Conservation (phyloP, 2,797 vertebrate genomes). For the Microctenopoma lineatum region DNA sequence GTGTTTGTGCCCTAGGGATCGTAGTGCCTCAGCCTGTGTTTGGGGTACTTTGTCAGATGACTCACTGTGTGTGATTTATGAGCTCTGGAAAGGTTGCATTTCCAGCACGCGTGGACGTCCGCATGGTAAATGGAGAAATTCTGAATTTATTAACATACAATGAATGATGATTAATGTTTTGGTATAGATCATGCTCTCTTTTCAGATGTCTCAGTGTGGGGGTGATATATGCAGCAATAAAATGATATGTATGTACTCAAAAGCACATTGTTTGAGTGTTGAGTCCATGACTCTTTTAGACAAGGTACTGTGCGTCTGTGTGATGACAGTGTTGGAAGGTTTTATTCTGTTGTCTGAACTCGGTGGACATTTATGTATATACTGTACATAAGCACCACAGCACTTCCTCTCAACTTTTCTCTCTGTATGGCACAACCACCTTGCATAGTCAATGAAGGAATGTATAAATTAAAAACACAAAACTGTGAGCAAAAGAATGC, state of each 20-base stretch:
- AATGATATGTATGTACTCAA: constrained; percentile 84
- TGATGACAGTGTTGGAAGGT: constrained; percentile 55
- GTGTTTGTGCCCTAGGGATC: constrained; percentile 87
- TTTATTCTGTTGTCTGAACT: constrained; percentile 54
- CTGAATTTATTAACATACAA: constrained; percentile 93
- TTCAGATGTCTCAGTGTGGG: constrained; percentile 84
- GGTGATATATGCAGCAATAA: constrained; percentile 87
- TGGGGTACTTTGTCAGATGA: constrained; percentile 88
- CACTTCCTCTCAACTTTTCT: constrained; percentile 45
- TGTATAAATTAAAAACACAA: constrained; percentile 82
- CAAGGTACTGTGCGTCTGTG: constrained; percentile 50
- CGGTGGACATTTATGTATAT: constrained; percentile 42
- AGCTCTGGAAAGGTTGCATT: constrained; percentile 89
- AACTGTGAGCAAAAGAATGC: constrained; percentile 74
- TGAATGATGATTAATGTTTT: constrained; percentile 92
- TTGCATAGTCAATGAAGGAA: constrained; percentile 79
- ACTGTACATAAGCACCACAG: constrained; percentile 14
- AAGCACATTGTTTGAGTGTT: constrained; percentile 76
- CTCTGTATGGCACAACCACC: constrained; percentile 65
- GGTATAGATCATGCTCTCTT: constrained; percentile 87
- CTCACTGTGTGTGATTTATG: constrained; percentile 87
- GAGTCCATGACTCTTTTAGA: constrained; percentile 72
- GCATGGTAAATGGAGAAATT: constrained; percentile 90
- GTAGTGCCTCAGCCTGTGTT: constrained; percentile 83
- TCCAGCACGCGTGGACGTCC: constrained; percentile 85